phyloP scores from a whole-genome alignment of 2,888 invertebrate genomes.

The Drosophila acutilabella region DNA sequence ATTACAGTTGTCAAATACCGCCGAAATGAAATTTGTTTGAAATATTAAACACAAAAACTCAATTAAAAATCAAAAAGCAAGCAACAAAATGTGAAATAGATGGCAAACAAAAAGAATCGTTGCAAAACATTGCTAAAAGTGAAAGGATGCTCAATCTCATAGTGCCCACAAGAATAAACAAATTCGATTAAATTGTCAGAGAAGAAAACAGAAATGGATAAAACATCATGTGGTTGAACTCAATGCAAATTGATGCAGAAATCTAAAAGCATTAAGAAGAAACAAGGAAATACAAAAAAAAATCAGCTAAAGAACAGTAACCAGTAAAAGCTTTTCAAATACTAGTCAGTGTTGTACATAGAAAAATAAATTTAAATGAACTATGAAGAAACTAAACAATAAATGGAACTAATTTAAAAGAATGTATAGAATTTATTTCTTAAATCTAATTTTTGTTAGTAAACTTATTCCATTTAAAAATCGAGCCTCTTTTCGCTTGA shows the following conservation, averaged over 20 bases:
- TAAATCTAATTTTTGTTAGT: too few relatives aligned
- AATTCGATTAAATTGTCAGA: conserved; percentile 69
- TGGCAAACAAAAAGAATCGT: conserved; percentile 12
- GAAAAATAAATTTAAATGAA: too few relatives aligned
- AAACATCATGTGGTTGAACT: conserved; percentile 26
- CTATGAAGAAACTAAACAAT: too few relatives aligned
- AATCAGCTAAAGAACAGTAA: conserved; percentile 3
- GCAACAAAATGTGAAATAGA: conserved; percentile 1
- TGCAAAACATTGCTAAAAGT: conserved; percentile 13
- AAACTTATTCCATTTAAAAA: too few relatives aligned
- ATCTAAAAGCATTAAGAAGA: conserved; percentile 18
- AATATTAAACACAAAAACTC: conserved; percentile 52
- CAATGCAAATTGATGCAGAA: conserved; percentile 34
- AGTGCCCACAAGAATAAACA: conserved; percentile 58
- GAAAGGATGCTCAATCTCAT: conserved; percentile 32
- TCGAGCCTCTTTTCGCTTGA: too few relatives aligned
- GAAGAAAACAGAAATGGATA: conserved; percentile 28
- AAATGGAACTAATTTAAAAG: too few relatives aligned
- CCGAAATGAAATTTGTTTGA: conserved; percentile 44
- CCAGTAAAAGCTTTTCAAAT: too few relatives aligned
- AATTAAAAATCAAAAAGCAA: conserved; percentile 48
- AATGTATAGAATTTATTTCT: too few relatives aligned
- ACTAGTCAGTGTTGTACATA: too few relatives aligned
- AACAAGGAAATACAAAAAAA: conserved; percentile 1
- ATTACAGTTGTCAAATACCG: conserved; percentile 26